phyloP scores from a whole-genome alignment of 2,888 invertebrate genomes.

The Dasypolia templi region DNA sequence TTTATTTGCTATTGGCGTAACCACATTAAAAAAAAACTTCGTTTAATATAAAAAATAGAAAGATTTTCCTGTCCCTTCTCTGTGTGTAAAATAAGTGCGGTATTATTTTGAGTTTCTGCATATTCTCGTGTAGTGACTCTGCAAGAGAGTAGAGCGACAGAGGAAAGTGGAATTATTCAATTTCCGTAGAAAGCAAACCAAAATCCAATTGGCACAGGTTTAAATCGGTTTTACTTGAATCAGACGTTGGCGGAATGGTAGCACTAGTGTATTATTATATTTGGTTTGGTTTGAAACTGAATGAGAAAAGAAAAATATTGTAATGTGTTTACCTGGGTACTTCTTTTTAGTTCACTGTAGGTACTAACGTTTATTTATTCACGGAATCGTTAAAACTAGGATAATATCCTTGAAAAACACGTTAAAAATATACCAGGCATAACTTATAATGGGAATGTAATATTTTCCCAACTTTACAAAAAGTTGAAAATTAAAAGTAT shows the following conservation, averaged over 20 bases:
- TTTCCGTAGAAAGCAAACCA: slow-evolving; percentile 67
- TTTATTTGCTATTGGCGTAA: no score
- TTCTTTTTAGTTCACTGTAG: neutral
- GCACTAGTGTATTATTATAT: slow-evolving; percentile 19
- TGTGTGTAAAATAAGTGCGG: no score
- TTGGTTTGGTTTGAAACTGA: slow-evolving; percentile 21
- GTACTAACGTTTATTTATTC: neutral
- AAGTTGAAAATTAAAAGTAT: neutral
- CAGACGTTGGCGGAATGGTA: slow-evolving; percentile 32
- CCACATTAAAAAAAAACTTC: no score
- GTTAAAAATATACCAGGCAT: neutral
- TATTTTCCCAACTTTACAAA: neutral
- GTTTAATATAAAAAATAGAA: neutral
- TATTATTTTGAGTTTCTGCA: slow-evolving; percentile 4
- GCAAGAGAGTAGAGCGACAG: slow-evolving; percentile 34
- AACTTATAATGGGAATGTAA: slow-evolving; percentile 3
- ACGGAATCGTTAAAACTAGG: neutral
- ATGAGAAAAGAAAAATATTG: slow-evolving; percentile 1
- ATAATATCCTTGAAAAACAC: neutral
- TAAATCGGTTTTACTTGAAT: slow-evolving; percentile 59
- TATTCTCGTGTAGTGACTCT: neutral
- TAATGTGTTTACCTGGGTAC: neutral
- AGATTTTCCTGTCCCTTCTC: neutral
- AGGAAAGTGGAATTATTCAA: slow-evolving; percentile 65
- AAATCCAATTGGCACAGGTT: slow-evolving; percentile 65